A percentile compares a stretch with the other conserved stretches of the same genome.
Conservation (phyloP, 2,888 invertebrate genomes). For the Lasioglossum morio region DNA sequence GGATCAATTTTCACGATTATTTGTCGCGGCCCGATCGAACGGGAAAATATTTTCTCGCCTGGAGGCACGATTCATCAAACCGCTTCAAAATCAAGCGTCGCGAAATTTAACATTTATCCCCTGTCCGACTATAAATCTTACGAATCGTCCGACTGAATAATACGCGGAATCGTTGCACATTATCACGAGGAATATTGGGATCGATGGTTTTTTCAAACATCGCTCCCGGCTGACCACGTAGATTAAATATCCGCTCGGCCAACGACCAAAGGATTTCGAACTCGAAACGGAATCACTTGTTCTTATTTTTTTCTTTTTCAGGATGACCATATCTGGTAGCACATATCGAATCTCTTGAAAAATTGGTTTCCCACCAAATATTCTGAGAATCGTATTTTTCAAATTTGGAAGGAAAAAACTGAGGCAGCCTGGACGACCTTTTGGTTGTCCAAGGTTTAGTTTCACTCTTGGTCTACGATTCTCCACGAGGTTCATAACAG, state of each 20-base stretch:
- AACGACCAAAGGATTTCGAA: slow-evolving; percentile 19
- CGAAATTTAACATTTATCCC: slow-evolving; percentile 70
- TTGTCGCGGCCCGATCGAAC: slow-evolving; percentile 23
- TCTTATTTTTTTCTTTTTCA: not conserved
- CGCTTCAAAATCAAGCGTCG: slow-evolving; percentile 66
- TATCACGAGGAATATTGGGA: slow-evolving; percentile 59
- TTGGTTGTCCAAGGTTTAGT: not conserved
- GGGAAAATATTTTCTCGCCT: slow-evolving; percentile 43
- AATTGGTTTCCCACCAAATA: not conserved
- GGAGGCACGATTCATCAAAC: slow-evolving; percentile 55
- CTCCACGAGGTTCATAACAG: not conserved
- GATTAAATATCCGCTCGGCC: slow-evolving; percentile 53
- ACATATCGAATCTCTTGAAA: not conserved
- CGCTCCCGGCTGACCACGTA: slow-evolving; percentile 36
- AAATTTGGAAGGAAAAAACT: not conserved
- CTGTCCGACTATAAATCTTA: slow-evolving; percentile 62
- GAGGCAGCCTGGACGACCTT: too few species aligned
- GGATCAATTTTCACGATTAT: slow-evolving; percentile 52
- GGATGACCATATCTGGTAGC: not conserved
- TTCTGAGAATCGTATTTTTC: too few species aligned
- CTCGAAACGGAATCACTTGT: slow-evolving; percentile 22
- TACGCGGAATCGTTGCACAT: slow-evolving; percentile 46
- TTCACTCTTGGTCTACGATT: not conserved
- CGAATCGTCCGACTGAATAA: slow-evolving; percentile 54
- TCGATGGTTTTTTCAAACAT: slow-evolving; percentile 56